Conservation (phyloP, 1,140 invertebrate genomes). For the Cydia amplana region DNA sequence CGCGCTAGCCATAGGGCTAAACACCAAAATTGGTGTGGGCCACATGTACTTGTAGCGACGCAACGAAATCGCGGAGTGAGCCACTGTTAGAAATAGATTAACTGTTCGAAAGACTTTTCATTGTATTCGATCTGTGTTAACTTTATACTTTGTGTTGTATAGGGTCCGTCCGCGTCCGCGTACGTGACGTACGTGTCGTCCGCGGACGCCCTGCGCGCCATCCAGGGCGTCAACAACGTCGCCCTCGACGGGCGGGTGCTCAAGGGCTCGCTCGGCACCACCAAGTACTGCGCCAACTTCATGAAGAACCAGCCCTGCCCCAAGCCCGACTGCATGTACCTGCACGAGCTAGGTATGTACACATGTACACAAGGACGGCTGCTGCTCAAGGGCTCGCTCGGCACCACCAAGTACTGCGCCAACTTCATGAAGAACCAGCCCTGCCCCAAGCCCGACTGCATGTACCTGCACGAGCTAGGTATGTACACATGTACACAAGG, state of each 20-base stretch:
- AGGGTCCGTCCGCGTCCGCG: conserved; percentile 96
- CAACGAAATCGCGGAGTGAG: too few relatives aligned
- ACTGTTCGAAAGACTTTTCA: too few relatives aligned
- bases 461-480: conserved; percentile 99
- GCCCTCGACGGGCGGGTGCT: conserved; percentile 96
- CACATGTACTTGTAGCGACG: too few relatives aligned
- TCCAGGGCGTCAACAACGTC: conserved; percentile 98
- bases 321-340: conserved; percentile 99
- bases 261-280: conserved; percentile 98
- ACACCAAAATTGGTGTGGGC: too few relatives aligned
- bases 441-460: conserved; percentile 99
- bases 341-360: conserved; percentile 93
- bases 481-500: conserved; percentile 72
- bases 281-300: conserved; percentile 99
- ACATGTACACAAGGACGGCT: conserved; percentile 85
- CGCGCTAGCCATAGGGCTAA: too few relatives aligned
- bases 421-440: conserved; percentile 99
- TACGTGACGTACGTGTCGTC: conserved; percentile 98
- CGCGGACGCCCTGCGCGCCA: conserved; percentile 97
- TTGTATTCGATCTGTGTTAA: too few relatives aligned
- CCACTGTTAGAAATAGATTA: too few relatives aligned
- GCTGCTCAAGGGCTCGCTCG: conserved; percentile 97
- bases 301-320: conserved; percentile 98
- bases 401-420: conserved; percentile 99
- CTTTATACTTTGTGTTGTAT: conserved; percentile 38